Base-by-base conservation (phyloP, 2,113 vertebrate species). In the Neolamprologus caudopunctatus region DNA sequence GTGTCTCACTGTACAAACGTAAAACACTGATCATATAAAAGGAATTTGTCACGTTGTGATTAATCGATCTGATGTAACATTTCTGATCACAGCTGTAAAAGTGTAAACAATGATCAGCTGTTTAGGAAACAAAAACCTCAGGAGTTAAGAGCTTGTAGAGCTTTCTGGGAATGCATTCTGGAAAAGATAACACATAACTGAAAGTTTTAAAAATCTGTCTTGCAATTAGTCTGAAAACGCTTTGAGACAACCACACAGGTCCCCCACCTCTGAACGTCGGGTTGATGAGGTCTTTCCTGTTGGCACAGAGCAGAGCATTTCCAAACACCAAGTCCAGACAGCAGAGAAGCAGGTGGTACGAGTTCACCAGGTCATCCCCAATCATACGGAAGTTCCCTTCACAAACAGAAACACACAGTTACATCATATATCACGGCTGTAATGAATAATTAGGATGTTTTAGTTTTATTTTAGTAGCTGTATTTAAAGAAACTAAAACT, bases 311-410 rank as follows among this genome's bases (percentile, higher is more conserved):
- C 86, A 99, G 90, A 45, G 97, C 97, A 94, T 99, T 98, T 42
- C 97, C 96, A 95, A 98, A 99, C 93, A 98, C 96, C 94, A 99
- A 92, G 94, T 99, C 99, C 97, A 99, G 96, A 94, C 99, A 99
- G 96, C 98, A 99, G 75, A 99, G 97, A 95, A 99, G 97, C 85
- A 99, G 97, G 96, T 99, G 99, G 93, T 99, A 99, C 28, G 98
- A 99, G 94, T 99, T 99, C 91, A 99, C 98, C 94, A 99, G 97
- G 96, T 99, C 98, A 88, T 99, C 98, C 4, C 98, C 98, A 87
- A 99, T 99, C 98, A 99, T 99, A 85, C 94, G 96, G 95, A 99
- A 99, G 97, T 99, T 99, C 82, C 98, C 99, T 99, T 94, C 12
- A 94, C 13, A 9, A n/a, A 84, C 5, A 83, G 54, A 79, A 9